These are phyloP conservation scores for Nymphalis urticae DNA, from an alignment of 2,888 invertebrate genomes.

Conservation along the genomic window DNA sequence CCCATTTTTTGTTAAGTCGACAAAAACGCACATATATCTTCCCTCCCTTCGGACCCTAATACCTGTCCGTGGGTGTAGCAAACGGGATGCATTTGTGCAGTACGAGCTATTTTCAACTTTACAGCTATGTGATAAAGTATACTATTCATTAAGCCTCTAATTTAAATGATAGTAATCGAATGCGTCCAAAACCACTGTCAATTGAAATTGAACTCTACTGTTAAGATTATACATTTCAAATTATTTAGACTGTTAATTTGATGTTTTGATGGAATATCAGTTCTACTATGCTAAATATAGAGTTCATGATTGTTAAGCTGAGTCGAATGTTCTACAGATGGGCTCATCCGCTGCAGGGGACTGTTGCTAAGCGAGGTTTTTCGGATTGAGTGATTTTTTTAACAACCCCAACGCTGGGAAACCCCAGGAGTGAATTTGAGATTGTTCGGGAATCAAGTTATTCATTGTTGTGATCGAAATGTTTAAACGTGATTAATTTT, in stretches of 20 bases:
- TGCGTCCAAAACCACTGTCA: conserved; percentile 19
- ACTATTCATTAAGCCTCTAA: conserved; percentile 18
- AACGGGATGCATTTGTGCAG: conserved; percentile 48
- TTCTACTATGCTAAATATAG: neutral
- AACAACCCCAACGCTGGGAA: conserved; percentile 17
- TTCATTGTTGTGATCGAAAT: conserved; percentile 11
- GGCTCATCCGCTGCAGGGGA: conserved; percentile 45
- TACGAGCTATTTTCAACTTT: conserved; percentile 40
- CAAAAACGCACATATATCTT: conserved; percentile 66
- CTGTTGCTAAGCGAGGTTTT: conserved; percentile 58
- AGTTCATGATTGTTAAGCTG: neutral
- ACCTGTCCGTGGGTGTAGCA: conserved; percentile 51
- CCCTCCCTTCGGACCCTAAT: conserved; percentile 48
- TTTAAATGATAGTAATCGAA: conserved; percentile 31
- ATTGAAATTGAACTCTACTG: conserved; percentile 37
- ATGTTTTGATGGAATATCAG: neutral
- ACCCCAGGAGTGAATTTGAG: conserved; percentile 10
- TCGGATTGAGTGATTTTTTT: conserved; percentile 25
- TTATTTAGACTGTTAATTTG: neutral
- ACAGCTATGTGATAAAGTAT: rapidly evolving
- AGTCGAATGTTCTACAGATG: neutral
- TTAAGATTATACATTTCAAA: neutral
- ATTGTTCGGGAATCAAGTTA: neutral
- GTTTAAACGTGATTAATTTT: conserved; percentile 13
- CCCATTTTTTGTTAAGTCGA: conserved; percentile 62